Base-by-base conservation (phyloP, 2,888 invertebrate genomes). In the Diarsia brunnea region DNA sequence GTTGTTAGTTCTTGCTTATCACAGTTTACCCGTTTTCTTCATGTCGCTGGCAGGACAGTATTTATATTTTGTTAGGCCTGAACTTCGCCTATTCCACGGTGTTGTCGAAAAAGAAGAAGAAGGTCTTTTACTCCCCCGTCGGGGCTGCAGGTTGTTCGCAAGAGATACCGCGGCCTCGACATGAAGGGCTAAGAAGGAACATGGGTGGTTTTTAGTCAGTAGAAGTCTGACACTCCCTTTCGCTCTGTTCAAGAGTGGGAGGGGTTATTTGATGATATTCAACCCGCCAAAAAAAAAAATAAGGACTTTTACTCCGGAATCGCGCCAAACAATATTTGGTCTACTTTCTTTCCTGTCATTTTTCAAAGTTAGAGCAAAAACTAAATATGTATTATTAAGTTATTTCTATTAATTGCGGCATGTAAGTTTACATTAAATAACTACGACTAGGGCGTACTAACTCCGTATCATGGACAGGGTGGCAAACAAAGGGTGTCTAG, bases 401-500 rank as follows among this genome's bases (percentile, higher is more conserved):
- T 43, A 38, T 2, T 63, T n/a, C 14, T 19, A 69, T 68, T 45
- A 43, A 74, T 81, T 72, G 60, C 14, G 72, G 64, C n/a, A 45
- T 82, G 73, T 74, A 19, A 61, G 21, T 69, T 66, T 38, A 67
- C 61, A 58, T 61, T 69, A 45, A 73, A 71, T 51, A 85, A 68
- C 58, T 64, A 61, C 12, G 27, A 61, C 31, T 69, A 53, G 82
- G 82, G 86, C 43, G 85, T 45, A 24, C n/a, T n/a, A n/a, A n/a
- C n/a, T 53, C 31, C 55, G 68, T 73, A 76, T 85, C 70, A 83
- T 73, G 73, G n/a, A 8, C 63, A 27, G 58, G 77, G 77, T 19
- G 45, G 61, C 24, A 87, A 80, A 87, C 66, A 84, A 53, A 65
- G 84, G 76, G 74, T 76, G 60, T 38, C 70, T 79, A 76, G 75